Evolutionary conservation across 2,113 vertebrate species (phyloP).

Genomic region (Mastomys natalensis): DNA sequence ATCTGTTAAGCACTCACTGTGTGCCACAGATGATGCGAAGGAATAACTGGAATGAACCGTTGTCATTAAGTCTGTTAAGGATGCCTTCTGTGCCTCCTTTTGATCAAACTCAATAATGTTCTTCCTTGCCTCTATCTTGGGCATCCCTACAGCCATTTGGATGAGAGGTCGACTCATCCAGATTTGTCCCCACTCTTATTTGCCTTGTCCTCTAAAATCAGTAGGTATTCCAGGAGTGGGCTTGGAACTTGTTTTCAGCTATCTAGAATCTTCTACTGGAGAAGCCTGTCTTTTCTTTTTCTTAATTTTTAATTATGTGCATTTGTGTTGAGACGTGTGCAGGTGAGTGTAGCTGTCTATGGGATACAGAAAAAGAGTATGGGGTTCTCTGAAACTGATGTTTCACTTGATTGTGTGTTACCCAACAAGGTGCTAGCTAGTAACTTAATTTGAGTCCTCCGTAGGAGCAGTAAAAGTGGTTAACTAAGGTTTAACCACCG

Average conservation of each 20-base stretch:
- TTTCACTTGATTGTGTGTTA: background rate
- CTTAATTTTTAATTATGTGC: background rate
- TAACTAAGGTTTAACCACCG: background rate
- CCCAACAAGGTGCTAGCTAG: background rate
- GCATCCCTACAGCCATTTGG: background rate
- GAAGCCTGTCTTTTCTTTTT: background rate
- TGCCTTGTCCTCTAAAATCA: background rate
- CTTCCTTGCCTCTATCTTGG: background rate
- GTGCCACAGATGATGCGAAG: background rate
- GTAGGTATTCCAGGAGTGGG: accelerated
- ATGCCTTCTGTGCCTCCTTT: background rate
- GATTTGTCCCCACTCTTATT: background rate
- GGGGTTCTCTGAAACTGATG: background rate
- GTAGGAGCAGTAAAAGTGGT: background rate
- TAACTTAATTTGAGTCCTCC: background rate
- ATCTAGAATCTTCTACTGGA: background rate
- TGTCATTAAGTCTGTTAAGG: background rate
- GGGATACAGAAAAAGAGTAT: too few species aligned
- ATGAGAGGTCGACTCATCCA: background rate
- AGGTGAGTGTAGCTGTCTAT: background rate
- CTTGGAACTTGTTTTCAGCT: background rate
- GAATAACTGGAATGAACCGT: background rate
- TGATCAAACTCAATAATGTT: background rate
- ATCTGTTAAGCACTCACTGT: background rate
- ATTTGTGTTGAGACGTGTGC: background rate